A percentile compares a stretch with the other conserved stretches of the same genome.
Conservation (phyloP, 2,888 invertebrate genomes). For the Neoaliturus tenellus region DNA sequence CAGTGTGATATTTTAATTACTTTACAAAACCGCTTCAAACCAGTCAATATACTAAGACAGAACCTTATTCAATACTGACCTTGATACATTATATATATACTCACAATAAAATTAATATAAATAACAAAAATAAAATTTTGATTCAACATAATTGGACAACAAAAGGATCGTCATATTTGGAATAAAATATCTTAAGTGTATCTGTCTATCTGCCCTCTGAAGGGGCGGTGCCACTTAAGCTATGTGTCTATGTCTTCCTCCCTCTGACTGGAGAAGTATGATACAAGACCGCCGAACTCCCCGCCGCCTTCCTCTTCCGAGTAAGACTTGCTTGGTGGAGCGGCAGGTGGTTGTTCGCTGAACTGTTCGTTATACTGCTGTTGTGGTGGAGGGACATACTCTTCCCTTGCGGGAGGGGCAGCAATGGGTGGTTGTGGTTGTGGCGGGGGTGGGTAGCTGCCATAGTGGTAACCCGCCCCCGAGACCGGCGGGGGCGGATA, state of each 20-base stretch:
- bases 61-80: background rate
- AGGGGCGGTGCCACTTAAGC: constrained; percentile 67
- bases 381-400: constrained; percentile 26
- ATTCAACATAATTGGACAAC: background rate
- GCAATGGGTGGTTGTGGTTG: background rate
- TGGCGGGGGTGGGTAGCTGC: constrained; percentile 66
- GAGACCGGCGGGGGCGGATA: constrained; percentile 66
- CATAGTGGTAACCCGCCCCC: constrained; percentile 65
- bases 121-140: constrained; percentile 14
- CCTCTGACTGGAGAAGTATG: constrained; percentile 93
- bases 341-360: constrained; percentile 60
- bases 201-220: background rate
- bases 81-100: background rate
- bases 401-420: constrained; percentile 61
- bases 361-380: constrained; percentile 61
- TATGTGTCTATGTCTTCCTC: constrained; percentile 92
- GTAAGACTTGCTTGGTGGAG: constrained; percentile 56
- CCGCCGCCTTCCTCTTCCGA: constrained; percentile 77
- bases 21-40: background rate
- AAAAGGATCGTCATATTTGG: background rate
- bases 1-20: background rate
- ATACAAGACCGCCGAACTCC: constrained; percentile 93
- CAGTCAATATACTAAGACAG: background rate
- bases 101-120: background rate
- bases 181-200: background rate